Base-by-base conservation (phyloP, 2,888 invertebrate genomes). In the Stenoptilia bipunctidactyla region DNA sequence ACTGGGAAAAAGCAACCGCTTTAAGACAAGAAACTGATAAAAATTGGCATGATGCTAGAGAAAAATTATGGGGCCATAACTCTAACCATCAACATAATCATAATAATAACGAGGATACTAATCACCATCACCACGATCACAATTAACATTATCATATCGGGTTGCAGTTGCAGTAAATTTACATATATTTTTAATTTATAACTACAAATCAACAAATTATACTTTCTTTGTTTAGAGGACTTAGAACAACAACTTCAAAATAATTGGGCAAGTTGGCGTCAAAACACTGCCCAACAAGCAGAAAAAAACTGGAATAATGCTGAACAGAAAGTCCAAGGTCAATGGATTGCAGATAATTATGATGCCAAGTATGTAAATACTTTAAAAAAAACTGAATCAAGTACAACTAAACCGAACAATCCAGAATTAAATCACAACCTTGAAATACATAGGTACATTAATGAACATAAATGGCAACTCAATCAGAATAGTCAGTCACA, bases 21-120 rank as follows among this genome's bases (percentile, higher is more conserved):
- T 37, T 46, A 8, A 40, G 45, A 13, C 52, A 61, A 37, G 43
- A 56, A 42, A 48, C 44, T n/a, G 51, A 52, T 48, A 46, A 40
- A 37, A 44, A 43, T 34, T 51, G 37, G 40, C 30, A 10, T 3
- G 30, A 30, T 9, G n/a, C 30, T 30, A 30, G n/a, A 12, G 30
- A 38, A 38, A 30, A 50, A 37, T 36, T 53, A 38, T 27, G 38
- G 10, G 48, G 45, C 10, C 52, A 56, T 34, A 45, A 56, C 41
- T 39, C 39, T 15, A 43, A 51, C 27, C 41, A 45, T 33, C 38
- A 41, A 15, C 13, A 43, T 33, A 36, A 40, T 34, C 40, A 36
- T 42, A 34, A 45, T 30, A 42, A 10, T 10, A 34, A 38, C 36
- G 36, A 40, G 13, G 33, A 39, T 40, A 35, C 35, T 34, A 30